These are phyloP conservation scores for Agrochola lychnidis DNA, from an alignment of 2,888 invertebrate genomes.

Conservation along the genomic window DNA sequence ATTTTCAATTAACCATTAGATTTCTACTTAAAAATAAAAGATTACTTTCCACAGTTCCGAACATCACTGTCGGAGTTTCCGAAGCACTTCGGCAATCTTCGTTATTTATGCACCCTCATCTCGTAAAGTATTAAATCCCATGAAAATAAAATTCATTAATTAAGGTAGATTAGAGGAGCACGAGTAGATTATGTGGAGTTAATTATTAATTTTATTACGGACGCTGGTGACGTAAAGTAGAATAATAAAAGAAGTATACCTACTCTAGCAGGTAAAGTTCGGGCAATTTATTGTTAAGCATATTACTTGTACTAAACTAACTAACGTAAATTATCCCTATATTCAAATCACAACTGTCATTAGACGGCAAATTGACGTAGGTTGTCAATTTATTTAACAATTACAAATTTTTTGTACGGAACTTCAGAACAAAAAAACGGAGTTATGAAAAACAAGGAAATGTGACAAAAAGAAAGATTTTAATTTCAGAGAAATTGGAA, in stretches of 20 bases:
- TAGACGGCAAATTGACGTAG: no score
- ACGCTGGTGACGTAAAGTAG: background rate
- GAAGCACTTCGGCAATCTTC: constrained; percentile 49
- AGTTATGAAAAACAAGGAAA: background rate
- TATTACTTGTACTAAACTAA: no score
- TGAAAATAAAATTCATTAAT: constrained; percentile 58
- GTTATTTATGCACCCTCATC: constrained; percentile 60
- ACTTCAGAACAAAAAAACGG: background rate
- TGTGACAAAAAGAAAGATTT: background rate
- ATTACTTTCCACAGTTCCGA: constrained; percentile 48
- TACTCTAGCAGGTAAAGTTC: background rate
- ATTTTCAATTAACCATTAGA: constrained; percentile 38
- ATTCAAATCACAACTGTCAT: background rate
- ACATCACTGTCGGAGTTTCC: constrained; percentile 27
- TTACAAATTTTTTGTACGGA: background rate
- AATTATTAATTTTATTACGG: constrained; percentile 31
- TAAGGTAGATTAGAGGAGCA: constrained; percentile 27
- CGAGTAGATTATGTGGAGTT: constrained; percentile 28
- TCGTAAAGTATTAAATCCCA: constrained; percentile 49
- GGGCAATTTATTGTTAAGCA: background rate
- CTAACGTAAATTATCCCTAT: background rate
- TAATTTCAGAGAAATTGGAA: background rate
- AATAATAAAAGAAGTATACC: background rate
- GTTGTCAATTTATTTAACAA: background rate
- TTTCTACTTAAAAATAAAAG: constrained; percentile 43